Percentiles rank a stretch among this genome's conserved stretches.
Conservation (phyloP, 53 echinoderm and acorn worm genomes). For the Glandiceps talaboti region DNA sequence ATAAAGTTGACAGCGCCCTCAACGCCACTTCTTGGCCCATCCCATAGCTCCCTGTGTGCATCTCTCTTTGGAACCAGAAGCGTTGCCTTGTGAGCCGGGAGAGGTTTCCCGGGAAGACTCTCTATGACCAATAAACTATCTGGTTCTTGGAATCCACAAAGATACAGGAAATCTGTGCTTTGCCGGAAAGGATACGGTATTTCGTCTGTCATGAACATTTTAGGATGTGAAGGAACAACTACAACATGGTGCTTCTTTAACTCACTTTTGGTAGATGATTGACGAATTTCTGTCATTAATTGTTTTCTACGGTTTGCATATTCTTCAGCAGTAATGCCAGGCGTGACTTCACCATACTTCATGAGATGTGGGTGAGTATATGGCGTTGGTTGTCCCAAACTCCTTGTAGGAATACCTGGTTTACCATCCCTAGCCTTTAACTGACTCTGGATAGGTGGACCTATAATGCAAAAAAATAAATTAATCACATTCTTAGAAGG, state of each 20-base stretch:
- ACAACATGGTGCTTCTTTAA: constrained; percentile 54
- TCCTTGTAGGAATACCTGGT: constrained; percentile 46
- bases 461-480: too few relatives aligned
- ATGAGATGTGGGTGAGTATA: constrained; percentile 84
- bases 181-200: constrained; percentile 94
- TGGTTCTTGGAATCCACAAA: constrained; percentile 93
- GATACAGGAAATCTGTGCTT: constrained; percentile 80
- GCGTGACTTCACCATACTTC: constrained; percentile 69
- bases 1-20: constrained; percentile 82
- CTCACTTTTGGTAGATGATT: constrained; percentile 30
- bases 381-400: constrained; percentile 82
- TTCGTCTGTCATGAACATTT: constrained; percentile 90
- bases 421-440: background rate
- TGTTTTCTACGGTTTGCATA: constrained; percentile 37
- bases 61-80: constrained; percentile 80
- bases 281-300: constrained; percentile 62
- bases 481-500: too few relatives aligned
- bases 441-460: background rate
- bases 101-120: constrained; percentile 34
- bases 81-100: constrained; percentile 73
- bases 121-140: constrained; percentile 79
- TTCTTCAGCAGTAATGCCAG: constrained; percentile 52
- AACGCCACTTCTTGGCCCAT: constrained; percentile 75
- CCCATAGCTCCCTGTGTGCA: constrained; percentile 85
- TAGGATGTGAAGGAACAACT: constrained; percentile 52